Conservation (phyloP, 2,888 invertebrate genomes). For the Coleophora flavipennella region DNA sequence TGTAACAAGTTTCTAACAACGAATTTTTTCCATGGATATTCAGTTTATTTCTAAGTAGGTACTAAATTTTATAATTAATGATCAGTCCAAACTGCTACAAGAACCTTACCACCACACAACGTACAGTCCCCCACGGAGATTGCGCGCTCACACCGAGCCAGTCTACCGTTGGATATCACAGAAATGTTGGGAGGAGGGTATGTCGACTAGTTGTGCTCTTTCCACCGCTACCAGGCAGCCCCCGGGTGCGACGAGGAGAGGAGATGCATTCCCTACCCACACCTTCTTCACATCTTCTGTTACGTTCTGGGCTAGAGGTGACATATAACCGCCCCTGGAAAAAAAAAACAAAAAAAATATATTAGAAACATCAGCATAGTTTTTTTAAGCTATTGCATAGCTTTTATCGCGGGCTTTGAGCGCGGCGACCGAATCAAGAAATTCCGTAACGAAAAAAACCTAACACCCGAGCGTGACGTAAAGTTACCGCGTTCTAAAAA, state of each 20-base stretch:
- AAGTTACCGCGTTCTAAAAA: too few relatives aligned
- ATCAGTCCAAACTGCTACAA: too few relatives aligned
- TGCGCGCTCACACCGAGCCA: slow-evolving; percentile 17
- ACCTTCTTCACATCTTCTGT: slow-evolving; percentile 61
- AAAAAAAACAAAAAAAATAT: slow-evolving; percentile 2
- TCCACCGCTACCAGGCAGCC: slow-evolving; percentile 62
- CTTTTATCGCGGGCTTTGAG: too few relatives aligned
- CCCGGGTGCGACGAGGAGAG: slow-evolving; percentile 50
- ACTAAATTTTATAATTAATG: too few relatives aligned
- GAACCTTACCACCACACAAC: slow-evolving; percentile 29
- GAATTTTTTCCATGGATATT: too few relatives aligned
- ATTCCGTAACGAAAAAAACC: too few relatives aligned
- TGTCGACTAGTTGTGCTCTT: slow-evolving; percentile 51
- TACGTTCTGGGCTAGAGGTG: slow-evolving; percentile 45
- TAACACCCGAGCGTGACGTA: too few relatives aligned
- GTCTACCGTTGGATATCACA: slow-evolving; percentile 66
- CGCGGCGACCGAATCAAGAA: too few relatives aligned
- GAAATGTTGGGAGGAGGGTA: slow-evolving; percentile 33
- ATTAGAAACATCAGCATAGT: not conserved
- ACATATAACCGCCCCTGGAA: slow-evolving; percentile 65
- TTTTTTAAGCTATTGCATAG: too few relatives aligned
- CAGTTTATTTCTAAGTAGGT: too few relatives aligned
- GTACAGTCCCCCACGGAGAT: slow-evolving; percentile 30
- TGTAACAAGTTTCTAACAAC: too few relatives aligned
- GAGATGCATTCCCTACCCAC: slow-evolving; percentile 55